Evolutionary conservation across 2,888 invertebrate species (phyloP).

Genomic region (Hydraecia micacea): DNA sequence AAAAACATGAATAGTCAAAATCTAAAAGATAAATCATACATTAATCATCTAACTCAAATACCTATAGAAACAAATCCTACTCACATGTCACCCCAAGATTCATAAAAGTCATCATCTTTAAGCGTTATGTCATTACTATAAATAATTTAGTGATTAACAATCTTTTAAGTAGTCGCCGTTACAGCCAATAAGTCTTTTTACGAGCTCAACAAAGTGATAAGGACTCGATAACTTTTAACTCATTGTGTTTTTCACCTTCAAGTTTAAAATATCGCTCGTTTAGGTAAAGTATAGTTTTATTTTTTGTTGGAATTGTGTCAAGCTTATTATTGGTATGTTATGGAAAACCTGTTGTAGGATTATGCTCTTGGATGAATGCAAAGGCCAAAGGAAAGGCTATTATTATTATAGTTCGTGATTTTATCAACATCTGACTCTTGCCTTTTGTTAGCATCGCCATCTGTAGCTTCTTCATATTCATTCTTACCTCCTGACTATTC

Average conservation of each 20-base stretch:
- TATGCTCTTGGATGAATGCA: not conserved
- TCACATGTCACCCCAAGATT: not conserved
- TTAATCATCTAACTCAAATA: not conserved
- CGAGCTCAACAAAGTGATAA: slow-evolving; percentile 36
- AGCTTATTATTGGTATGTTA: not conserved
- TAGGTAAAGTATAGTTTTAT: too few species aligned
- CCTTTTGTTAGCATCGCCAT: not conserved
- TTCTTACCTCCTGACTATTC: not conserved
- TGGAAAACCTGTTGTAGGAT: not conserved
- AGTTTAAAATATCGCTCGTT: not conserved
- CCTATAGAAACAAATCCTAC: not conserved
- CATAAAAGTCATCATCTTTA: slow-evolving; percentile 15
- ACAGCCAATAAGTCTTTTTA: slow-evolving; percentile 16
- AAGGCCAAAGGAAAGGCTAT: not conserved
- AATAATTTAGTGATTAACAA: slow-evolving; percentile 30
- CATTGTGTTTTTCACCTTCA: not conserved
- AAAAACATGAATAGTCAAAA: not conserved
- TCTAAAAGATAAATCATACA: not conserved
- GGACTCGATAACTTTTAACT: slow-evolving; percentile 4
- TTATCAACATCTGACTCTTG: not conserved
- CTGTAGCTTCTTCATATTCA: not conserved
- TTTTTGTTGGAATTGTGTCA: not conserved
- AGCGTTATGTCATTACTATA: slow-evolving; percentile 36
- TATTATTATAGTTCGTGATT: not conserved
- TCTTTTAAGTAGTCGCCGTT: slow-evolving; percentile 10